Conservation (phyloP, 2,113 vertebrate species). For the Puffinus mauretanicus region DNA sequence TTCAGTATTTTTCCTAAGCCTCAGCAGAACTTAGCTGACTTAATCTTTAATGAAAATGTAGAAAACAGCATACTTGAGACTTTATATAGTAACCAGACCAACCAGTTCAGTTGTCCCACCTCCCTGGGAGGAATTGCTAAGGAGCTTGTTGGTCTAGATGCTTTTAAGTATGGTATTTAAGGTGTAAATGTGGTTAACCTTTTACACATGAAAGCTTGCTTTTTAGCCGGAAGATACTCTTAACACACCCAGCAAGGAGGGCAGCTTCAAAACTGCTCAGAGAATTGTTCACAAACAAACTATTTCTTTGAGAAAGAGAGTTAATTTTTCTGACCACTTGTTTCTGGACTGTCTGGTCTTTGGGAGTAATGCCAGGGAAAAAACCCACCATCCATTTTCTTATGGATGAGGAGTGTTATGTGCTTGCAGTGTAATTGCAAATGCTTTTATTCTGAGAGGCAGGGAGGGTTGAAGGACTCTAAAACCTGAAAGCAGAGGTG, state of each 20-base stretch:
- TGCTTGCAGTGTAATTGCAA: background rate
- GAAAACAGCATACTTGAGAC: background rate
- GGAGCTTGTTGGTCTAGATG: conserved; percentile 31
- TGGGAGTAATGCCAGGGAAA: background rate
- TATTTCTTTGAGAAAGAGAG: background rate
- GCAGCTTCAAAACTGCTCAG: background rate
- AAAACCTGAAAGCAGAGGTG: background rate
- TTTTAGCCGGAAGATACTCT: background rate
- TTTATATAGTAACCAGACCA: conserved; percentile 15
- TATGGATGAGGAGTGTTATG: accelerated
- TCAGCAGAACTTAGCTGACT: background rate
- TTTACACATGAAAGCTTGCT: background rate
- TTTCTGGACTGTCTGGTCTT: background rate
- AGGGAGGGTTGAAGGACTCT: background rate
- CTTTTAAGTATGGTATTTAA: background rate
- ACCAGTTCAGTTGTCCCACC: background rate
- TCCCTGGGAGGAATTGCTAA: background rate
- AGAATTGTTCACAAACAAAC: background rate
- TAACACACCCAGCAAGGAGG: background rate
- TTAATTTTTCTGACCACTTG: background rate
- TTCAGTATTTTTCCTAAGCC: conserved; percentile 1
- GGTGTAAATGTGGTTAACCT: background rate
- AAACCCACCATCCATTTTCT: background rate
- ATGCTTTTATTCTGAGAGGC: background rate
- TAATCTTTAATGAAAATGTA: conserved; percentile 29